A percentile compares a stretch with the other conserved stretches of the same genome.
phyloP scores from a whole-genome alignment of 2,113 vertebrate species.

The Thinocorus orbignyianus region DNA sequence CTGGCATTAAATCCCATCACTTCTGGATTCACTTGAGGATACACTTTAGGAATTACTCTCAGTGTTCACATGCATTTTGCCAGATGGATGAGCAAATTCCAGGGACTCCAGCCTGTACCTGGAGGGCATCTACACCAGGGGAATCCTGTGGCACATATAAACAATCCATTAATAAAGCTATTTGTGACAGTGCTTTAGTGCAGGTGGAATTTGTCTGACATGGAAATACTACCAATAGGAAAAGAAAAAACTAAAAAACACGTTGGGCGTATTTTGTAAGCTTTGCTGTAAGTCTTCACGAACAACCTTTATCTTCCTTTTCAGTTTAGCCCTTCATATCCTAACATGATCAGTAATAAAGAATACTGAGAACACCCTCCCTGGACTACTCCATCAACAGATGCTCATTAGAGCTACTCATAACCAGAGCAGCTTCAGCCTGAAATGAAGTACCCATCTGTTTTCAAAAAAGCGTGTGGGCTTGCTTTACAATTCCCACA shows the following conservation, averaged over 20 bases:
- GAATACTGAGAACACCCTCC: neutral
- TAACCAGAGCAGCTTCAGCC: neutral
- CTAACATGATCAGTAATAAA: neutral
- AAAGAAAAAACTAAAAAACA: neutral
- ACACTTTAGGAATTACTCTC: neutral
- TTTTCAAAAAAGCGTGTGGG: neutral
- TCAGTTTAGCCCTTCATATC: neutral
- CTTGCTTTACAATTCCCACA: constrained; percentile 38
- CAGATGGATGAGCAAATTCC: neutral
- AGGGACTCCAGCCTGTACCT: neutral
- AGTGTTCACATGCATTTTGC: neutral
- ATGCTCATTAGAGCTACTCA: constrained; percentile 54
- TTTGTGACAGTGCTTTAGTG: neutral
- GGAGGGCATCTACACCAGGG: neutral
- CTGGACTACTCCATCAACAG: constrained; percentile 46
- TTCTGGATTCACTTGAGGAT: neutral
- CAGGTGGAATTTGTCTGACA: neutral
- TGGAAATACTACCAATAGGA: neutral
- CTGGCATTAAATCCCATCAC: neutral
- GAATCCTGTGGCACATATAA: neutral
- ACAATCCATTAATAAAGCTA: neutral
- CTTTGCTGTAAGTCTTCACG: neutral
- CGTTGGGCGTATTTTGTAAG: neutral
- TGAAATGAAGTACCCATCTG: constrained; percentile 55
- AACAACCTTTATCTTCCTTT: neutral